phyloP scores from a whole-genome alignment of 2,888 invertebrate species.

The Cheilosia urbana region DNA sequence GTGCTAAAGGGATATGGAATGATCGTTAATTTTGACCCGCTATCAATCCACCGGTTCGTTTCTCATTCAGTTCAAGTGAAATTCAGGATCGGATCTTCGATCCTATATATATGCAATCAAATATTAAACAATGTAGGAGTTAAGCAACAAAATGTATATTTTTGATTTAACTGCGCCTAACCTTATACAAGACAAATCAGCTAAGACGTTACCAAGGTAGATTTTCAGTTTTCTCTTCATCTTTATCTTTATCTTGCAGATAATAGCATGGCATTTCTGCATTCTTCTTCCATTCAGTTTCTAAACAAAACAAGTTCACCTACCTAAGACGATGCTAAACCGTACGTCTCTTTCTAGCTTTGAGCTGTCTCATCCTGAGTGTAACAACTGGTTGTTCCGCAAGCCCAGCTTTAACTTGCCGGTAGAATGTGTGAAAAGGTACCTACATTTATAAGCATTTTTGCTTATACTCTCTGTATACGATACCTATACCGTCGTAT shows the following conservation, averaged over 20 bases:
- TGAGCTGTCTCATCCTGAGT: neutral
- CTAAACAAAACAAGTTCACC: slow-evolving; percentile 65
- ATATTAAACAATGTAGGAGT: no score
- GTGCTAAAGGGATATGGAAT: no score
- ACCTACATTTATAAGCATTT: slow-evolving; percentile 5
- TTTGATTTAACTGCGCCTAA: slow-evolving; percentile 11
- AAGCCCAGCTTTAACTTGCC: slow-evolving; percentile 14
- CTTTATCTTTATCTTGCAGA: neutral
- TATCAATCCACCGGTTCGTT: no score
- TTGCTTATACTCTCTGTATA: neutral
- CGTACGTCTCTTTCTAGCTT: slow-evolving; percentile 6
- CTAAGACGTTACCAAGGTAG: neutral
- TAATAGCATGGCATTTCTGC: neutral
- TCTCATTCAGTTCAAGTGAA: no score
- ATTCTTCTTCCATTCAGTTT: slow-evolving; percentile 23
- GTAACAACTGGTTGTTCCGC: neutral
- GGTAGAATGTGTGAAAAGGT: slow-evolving; percentile 26
- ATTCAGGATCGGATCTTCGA: neutral
- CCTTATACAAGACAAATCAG: neutral
- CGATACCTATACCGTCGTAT: neutral
- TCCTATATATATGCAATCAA: neutral
- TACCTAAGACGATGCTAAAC: slow-evolving; percentile 7
- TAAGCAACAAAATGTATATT: neutral
- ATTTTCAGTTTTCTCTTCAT: slow-evolving; percentile 1
- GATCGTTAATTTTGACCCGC: no score